Evolutionary conservation across 64 coral and sea anemone genomes (phyloP).

Genomic region (Dendronephthya gigantea): DNA sequence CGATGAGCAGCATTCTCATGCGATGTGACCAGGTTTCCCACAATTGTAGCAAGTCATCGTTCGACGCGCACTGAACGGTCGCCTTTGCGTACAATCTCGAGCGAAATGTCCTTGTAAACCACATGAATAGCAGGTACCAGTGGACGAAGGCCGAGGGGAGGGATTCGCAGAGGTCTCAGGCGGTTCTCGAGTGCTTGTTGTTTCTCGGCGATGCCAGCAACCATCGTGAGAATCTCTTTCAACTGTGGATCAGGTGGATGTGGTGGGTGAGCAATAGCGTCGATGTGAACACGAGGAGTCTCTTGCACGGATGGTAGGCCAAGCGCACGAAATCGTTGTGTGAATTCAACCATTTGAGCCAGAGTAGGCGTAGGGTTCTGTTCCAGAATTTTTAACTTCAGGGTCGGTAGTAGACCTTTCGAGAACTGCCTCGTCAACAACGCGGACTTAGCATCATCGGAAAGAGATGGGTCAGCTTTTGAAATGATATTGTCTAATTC

Average conservation of each 20-base stretch:
- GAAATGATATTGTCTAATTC: not conserved
- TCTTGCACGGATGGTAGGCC: not conserved
- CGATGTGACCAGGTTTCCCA: not conserved
- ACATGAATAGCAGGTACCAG: not conserved
- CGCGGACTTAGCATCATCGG: not conserved
- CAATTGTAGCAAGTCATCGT: not conserved
- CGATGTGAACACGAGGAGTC: not conserved
- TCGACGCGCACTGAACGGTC: not conserved
- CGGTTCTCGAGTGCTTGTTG: not conserved
- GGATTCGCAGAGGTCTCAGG: not conserved
- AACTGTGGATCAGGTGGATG: not conserved
- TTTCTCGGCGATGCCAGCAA: conserved; percentile 1
- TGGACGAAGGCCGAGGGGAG: not conserved
- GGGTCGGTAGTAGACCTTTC: not conserved
- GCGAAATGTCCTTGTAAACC: not conserved
- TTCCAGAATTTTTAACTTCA: not conserved
- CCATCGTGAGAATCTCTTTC: not conserved
- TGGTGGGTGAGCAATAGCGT: not conserved
- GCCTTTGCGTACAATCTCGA: not conserved
- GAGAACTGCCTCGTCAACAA: not conserved
- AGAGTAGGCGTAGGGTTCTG: not conserved
- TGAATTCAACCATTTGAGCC: not conserved
- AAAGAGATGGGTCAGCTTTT: not conserved
- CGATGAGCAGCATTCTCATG: not conserved
- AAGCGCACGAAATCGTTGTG: not conserved